Conservation (phyloP, 2,113 vertebrate genomes). For the Tetrao urogallus region DNA sequence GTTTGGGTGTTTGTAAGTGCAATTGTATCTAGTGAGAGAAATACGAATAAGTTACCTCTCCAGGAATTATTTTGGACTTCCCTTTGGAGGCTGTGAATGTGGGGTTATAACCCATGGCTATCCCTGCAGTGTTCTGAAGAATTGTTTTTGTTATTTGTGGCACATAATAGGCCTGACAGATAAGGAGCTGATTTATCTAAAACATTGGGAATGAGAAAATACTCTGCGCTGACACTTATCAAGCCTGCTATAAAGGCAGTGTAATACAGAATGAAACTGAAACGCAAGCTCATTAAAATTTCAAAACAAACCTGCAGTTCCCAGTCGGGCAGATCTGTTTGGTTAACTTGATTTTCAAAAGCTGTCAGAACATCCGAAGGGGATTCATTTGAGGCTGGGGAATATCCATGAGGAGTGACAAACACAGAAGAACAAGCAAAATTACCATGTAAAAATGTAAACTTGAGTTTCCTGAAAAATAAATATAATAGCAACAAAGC, state of each 20-base stretch:
- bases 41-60: background rate
- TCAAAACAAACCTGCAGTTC: background rate
- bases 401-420: background rate
- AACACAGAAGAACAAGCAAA: background rate
- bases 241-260: no score
- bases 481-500: background rate
- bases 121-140: background rate
- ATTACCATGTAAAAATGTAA: background rate
- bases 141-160: background rate
- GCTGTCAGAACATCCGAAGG: background rate
- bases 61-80: background rate
- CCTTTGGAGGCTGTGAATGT: background rate
- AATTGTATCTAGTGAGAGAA: background rate
- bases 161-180: background rate
- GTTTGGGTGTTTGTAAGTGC: background rate
- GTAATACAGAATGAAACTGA: background rate
- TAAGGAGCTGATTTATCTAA: background rate
- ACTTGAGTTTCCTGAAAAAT: background rate
- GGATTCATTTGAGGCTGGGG: background rate
- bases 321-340: background rate
- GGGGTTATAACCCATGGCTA: background rate
- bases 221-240: background rate
- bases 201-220: background rate
- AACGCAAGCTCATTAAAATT: background rate
- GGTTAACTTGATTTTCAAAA: constrained; percentile 1